A percentile compares a stretch with the other conserved stretches of the same genome.
Conservation (phyloP, 2,797 vertebrate species). For the Meriones psammophilus region DNA sequence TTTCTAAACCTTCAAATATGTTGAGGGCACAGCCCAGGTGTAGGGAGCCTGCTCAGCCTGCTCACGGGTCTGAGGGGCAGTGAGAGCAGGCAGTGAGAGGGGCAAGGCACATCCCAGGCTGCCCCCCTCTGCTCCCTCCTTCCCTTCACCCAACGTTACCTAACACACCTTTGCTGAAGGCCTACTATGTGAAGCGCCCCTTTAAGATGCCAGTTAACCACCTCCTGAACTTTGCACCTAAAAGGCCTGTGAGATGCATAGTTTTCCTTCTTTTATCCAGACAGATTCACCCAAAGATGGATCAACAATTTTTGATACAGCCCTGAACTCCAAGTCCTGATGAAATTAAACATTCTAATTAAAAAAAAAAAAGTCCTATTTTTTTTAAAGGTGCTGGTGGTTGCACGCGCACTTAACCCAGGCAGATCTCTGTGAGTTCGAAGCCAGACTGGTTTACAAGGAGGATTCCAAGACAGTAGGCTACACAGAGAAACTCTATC, state of each 20-base stretch:
- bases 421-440: background rate
- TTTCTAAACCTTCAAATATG: background rate
- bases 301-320: background rate
- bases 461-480: background rate
- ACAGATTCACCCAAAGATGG: background rate
- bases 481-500: background rate
- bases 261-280: background rate
- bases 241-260: background rate
- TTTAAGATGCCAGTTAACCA: background rate
- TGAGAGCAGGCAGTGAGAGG: background rate
- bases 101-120: background rate
- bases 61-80: background rate
- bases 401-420: background rate
- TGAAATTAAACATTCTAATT: slow-evolving; percentile 51
- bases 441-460: background rate
- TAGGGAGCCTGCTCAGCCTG: too few relatives aligned
- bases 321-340: background rate
- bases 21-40: background rate
- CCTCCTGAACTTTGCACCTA: background rate
- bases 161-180: background rate
- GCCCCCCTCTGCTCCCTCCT: background rate
- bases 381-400: background rate
- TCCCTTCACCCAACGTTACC: background rate
- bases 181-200: background rate
- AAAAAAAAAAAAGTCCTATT: background rate